Evolutionary conservation across 2,888 invertebrate species (phyloP), one percentile per base, ranked within the genome.

Genomic region (Laothoe populi): DNA sequence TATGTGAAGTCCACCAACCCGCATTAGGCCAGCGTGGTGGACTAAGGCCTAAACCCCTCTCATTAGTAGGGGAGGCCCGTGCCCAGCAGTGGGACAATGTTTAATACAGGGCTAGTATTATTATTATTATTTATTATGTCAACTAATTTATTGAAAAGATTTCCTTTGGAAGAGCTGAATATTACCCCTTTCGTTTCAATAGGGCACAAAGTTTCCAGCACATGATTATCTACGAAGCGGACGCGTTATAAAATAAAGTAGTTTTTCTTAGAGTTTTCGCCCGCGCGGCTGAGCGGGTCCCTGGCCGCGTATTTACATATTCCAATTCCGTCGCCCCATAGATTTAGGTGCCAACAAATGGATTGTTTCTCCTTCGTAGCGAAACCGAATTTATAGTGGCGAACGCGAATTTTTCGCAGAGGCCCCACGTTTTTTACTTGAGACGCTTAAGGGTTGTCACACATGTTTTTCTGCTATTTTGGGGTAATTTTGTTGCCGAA

Each of bases 321-420:
- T 77, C 81, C 78, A 82, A 81, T 79, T 75, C 81, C 74, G 69
- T 69, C 79, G 77, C 85, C 84, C 86, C 81, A 82, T 83, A 84
- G 87, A 86, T 86, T 84, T 83, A 83, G 84, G 84, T 80, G 84
- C 79, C 81, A 87, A 86, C 89, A 89, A 87, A 86, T 84, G 87
- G 88, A 89, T 90, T 90, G 89, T 89, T 90, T 84, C 86, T 85
- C 82, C 76, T 72, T 73, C 76, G 74, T 78, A 75, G 77, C 79
- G 78, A 83, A 83, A 83, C 78, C 78, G 82, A 83, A 85, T 84
- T 85, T 86, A 86, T 87, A 82, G 86, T 82, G 81, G 74, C 74
- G 68, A 70, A 78, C 73, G 81, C 79, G 84, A 81, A 80, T 85
- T 86, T 87, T 77, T 82, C 63, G 72, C 57, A 66, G 31, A 40